These are phyloP conservation scores for Drosophila tsacasi DNA, from an alignment of 1,140 invertebrate genomes.

Conservation along the genomic window DNA sequence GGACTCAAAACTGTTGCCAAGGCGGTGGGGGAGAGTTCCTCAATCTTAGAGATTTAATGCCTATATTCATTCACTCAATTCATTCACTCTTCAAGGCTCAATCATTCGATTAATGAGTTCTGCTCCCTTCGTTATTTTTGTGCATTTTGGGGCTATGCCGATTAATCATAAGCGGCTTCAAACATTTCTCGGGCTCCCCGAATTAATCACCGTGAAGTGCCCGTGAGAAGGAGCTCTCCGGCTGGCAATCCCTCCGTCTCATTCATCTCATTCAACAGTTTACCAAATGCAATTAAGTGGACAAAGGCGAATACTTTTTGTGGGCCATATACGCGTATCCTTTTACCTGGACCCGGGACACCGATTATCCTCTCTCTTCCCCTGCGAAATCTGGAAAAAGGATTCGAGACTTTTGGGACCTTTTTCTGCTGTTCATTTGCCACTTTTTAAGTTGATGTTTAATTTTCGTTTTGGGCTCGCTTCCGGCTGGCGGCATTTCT, in stretches of 20 bases:
- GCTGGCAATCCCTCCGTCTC: background rate
- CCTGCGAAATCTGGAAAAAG: background rate
- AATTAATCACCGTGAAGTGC: slow-evolving; percentile 42
- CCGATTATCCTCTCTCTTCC: slow-evolving; percentile 29
- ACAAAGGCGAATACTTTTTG: slow-evolving; percentile 35
- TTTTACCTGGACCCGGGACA: slow-evolving; percentile 13
- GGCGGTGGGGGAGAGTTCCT: background rate
- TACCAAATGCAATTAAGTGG: slow-evolving; percentile 43
- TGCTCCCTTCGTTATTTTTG: slow-evolving; percentile 10
- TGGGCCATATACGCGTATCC: slow-evolving; percentile 7
- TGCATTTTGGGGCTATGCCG: slow-evolving; percentile 13
- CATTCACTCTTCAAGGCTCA: slow-evolving; percentile 8
- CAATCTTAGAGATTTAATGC: slow-evolving; percentile 1
- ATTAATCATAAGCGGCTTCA: slow-evolving; percentile 35
- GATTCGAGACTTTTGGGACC: slow-evolving; percentile 8
- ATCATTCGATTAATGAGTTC: slow-evolving; percentile 40
- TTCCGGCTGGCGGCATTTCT: slow-evolving; percentile 30
- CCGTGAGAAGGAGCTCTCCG: slow-evolving; percentile 18
- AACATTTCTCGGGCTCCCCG: slow-evolving; percentile 18
- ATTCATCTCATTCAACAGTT: slow-evolving; percentile 38
- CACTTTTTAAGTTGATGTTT: slow-evolving; percentile 50
- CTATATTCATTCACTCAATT: background rate
- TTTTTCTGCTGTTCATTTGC: slow-evolving; percentile 35
- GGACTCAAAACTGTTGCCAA: background rate
- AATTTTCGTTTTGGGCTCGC: slow-evolving; percentile 35